Percentiles rank a stretch among this genome's conserved stretches.
Evolutionary conservation across 2,113 vertebrate species (phyloP).

Genomic region (Apistogramma diplotaenia): DNA sequence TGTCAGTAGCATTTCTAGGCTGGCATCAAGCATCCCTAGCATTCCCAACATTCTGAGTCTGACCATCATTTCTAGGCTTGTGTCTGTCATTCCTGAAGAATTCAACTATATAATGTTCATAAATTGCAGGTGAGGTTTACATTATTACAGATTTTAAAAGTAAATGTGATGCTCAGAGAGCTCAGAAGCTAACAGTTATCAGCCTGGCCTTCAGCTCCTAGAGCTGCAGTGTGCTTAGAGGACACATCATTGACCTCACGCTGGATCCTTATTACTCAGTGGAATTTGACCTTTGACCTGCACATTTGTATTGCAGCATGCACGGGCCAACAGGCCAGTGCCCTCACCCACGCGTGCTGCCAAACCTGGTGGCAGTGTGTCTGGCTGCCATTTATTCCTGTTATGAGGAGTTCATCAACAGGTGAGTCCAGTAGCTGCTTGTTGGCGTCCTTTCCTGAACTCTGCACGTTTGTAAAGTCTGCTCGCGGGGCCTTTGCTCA

Average conservation of each 20-base stretch:
- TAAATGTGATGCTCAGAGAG: not conserved
- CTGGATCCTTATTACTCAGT: not conserved
- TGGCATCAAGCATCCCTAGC: too few relatives aligned
- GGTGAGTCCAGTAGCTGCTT: constrained; percentile 74
- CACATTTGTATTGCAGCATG: constrained; percentile 83
- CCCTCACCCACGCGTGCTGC: constrained; percentile 96
- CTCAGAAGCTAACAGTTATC: not conserved
- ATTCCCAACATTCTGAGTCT: too few relatives aligned
- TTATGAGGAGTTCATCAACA: constrained; percentile 99
- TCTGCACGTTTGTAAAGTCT: fast-evolving
- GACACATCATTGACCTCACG: not conserved
- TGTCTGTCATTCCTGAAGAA: not conserved
- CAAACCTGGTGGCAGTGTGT: constrained; percentile 97
- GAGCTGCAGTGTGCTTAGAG: not conserved
- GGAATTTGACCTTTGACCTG: not conserved
- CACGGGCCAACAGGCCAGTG: constrained; percentile 97
- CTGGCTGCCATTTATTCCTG: constrained; percentile 99
- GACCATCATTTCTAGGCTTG: not conserved
- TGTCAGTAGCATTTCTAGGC: not conserved
- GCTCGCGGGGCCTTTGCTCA: fast-evolving
- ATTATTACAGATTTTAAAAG: too few relatives aligned
- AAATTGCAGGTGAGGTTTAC: not conserved
- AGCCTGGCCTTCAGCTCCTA: too few relatives aligned
- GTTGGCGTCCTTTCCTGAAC: not conserved
- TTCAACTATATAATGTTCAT: not conserved